Conservation (phyloP, 2,888 invertebrate genomes). For the Linnaemya tessellans region DNA sequence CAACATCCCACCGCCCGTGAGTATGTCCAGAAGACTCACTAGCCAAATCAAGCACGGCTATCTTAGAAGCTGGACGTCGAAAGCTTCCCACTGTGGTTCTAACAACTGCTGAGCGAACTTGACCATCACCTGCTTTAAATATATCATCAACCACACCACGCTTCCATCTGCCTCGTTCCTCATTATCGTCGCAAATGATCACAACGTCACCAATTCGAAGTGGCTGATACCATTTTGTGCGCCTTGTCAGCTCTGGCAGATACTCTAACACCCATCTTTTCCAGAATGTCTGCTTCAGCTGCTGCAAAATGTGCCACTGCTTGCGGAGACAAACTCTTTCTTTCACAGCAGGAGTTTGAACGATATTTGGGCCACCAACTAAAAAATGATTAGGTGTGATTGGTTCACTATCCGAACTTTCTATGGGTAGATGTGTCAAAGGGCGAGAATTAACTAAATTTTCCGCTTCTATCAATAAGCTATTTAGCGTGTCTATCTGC, state of each 20-base stretch:
- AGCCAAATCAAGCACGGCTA: background rate
- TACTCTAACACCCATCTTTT: too few species aligned
- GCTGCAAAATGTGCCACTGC: background rate
- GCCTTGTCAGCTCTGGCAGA: too few species aligned
- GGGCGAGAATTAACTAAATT: background rate
- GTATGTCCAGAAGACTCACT: background rate
- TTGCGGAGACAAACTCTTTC: background rate
- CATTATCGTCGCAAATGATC: background rate
- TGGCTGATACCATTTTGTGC: too few species aligned
- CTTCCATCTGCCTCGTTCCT: background rate
- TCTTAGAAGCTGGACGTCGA: background rate
- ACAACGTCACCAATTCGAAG: background rate
- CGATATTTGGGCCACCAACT: conserved; percentile 17
- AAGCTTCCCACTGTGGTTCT: background rate
- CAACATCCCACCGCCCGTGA: background rate
- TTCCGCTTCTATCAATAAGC: too few species aligned
- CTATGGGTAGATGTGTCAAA: conserved; percentile 11
- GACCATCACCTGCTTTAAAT: background rate
- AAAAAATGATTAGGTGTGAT: conserved; percentile 49
- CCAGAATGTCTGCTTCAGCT: too few species aligned
- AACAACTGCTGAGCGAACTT: background rate
- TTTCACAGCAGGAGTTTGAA: conserved; percentile 42
- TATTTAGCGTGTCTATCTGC: too few species aligned
- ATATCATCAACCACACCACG: background rate
- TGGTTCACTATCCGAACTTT: conserved; percentile 18